These are phyloP conservation scores for Alouatta palliata DNA, from an alignment of 2,113 vertebrate genomes.

Conservation along the genomic window DNA sequence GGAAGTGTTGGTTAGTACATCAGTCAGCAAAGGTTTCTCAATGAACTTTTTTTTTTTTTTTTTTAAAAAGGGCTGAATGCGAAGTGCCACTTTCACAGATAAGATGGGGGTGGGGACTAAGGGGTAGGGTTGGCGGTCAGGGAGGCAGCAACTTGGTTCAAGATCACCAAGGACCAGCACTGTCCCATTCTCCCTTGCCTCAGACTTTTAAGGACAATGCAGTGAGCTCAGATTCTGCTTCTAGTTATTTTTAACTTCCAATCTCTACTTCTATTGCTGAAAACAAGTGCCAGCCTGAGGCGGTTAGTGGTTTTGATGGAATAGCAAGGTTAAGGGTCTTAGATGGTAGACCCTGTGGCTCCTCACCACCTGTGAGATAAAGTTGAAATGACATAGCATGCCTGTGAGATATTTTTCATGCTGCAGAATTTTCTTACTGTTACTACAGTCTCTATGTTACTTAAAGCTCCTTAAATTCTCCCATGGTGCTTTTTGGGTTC, in stretches of 20 bases:
- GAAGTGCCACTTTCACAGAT: not conserved
- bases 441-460: not conserved
- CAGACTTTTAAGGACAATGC: not conserved
- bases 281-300: not conserved
- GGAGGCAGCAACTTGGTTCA: not conserved
- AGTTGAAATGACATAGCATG: not conserved
- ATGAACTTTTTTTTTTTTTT: too few species aligned
- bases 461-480: not conserved
- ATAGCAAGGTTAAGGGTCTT: not conserved
- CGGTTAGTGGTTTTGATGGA: not conserved
- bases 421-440: not conserved
- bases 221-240: not conserved
- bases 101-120: not conserved
- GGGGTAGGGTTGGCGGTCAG: not conserved
- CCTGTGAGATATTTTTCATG: not conserved
- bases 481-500: not conserved
- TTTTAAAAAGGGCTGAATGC: not conserved
- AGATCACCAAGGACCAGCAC: not conserved
- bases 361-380: not conserved
- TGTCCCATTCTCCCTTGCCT: not conserved
- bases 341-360: not conserved
- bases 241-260: not conserved
- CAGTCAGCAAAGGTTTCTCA: not conserved
- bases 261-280: not conserved
- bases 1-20: slow-evolving; percentile 65